Conservation (phyloP, 2,113 vertebrate genomes). For the Atherinomorus stipes region DNA sequence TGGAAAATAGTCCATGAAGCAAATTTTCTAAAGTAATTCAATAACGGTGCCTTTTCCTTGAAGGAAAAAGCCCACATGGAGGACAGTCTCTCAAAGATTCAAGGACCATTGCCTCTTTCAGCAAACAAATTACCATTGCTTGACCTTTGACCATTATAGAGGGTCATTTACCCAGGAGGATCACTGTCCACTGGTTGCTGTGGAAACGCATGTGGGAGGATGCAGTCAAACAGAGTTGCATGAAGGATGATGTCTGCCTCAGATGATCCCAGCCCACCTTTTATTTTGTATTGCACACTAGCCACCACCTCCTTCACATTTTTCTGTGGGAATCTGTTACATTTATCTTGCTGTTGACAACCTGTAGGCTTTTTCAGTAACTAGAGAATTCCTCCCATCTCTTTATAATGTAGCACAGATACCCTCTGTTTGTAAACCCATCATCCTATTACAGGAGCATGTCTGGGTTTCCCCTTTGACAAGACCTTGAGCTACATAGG, state of each 20-base stretch:
- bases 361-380: not conserved
- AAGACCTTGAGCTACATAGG: slow-evolving; percentile 35
- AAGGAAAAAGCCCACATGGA: not conserved
- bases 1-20: slow-evolving; percentile 9
- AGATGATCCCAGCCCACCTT: not conserved
- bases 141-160: slow-evolving; percentile 73
- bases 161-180: slow-evolving; percentile 39
- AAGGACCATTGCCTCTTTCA: slow-evolving; percentile 38
- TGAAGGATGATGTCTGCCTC: slow-evolving; percentile 6
- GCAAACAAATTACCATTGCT: slow-evolving; percentile 73
- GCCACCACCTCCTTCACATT: not conserved
- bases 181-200: slow-evolving; percentile 67
- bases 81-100: slow-evolving; percentile 42
- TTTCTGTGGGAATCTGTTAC: slow-evolving; percentile 6
- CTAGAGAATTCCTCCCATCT: slow-evolving; percentile 1
- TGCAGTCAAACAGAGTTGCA: slow-evolving; percentile 21
- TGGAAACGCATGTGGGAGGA: slow-evolving; percentile 69
- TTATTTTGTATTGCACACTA: not conserved
- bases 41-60: not conserved
- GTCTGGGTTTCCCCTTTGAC: slow-evolving; percentile 48
- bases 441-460: slow-evolving; percentile 48
- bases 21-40: not conserved
- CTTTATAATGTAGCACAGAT: slow-evolving; percentile 45
- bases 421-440: slow-evolving; percentile 32
- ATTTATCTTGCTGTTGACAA: slow-evolving; percentile 12